phyloP scores from a whole-genome alignment of 92 coral and sea anemone species.

The Actinernus sp. region DNA sequence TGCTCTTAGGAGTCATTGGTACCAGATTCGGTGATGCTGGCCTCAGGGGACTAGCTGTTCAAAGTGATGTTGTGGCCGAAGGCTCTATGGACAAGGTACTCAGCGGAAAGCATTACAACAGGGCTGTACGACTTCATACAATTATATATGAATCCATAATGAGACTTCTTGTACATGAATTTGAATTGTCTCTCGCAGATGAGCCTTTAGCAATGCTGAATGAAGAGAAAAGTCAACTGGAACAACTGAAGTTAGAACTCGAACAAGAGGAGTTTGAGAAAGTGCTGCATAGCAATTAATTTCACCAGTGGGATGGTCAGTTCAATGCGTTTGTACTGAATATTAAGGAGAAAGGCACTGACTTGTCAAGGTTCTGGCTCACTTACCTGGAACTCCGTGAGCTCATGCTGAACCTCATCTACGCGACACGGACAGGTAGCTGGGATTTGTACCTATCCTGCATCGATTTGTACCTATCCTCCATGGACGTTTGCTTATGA shows the following conservation, averaged over 20 bases:
- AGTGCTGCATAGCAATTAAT: conserved; percentile 34
- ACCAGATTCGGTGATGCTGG: conserved; percentile 80
- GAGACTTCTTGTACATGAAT: conserved; percentile 46
- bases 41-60: conserved; percentile 56
- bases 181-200: conserved; percentile 39
- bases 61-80: conserved; percentile 44
- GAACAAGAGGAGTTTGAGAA: conserved; percentile 42
- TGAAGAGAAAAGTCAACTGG: conserved; percentile 14
- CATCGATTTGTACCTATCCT: conserved; percentile 60
- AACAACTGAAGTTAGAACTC: conserved; percentile 40
- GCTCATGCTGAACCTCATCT: conserved; percentile 56
- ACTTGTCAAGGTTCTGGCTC: conserved; percentile 60
- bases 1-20: conserved; percentile 69
- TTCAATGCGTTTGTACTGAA: conserved; percentile 33
- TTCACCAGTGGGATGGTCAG: conserved; percentile 16
- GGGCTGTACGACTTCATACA: conserved; percentile 67
- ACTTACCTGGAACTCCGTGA: conserved; percentile 53
- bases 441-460: conserved; percentile 70
- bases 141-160: conserved; percentile 57
- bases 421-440: conserved; percentile 58
- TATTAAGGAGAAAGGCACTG: conserved; percentile 58
- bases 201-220: conserved; percentile 15
- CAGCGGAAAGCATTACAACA: conserved; percentile 43
- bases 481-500: conserved; percentile 80
- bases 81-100: conserved; percentile 41